Base-by-base conservation (phyloP, 2,797 vertebrate species). In the Manis pentadactyla region DNA sequence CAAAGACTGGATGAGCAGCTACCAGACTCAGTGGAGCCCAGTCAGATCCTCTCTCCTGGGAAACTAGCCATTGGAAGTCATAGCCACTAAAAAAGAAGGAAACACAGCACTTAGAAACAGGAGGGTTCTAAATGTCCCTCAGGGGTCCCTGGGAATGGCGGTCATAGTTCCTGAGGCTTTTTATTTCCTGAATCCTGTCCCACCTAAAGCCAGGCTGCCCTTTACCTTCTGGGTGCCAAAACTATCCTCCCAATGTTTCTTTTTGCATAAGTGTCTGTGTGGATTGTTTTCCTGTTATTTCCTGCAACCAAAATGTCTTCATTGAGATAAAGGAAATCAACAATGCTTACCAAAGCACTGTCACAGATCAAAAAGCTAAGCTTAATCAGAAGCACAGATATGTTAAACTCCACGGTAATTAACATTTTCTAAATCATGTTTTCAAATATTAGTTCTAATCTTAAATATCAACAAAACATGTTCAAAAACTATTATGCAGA, bases 401-500 rank as follows among this genome's bases (percentile, higher is more conserved):
- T 15, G 31, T 87, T 87, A 87, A 87, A 81, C 19, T 27, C 55
- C 14, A 29, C 84, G 71, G 59, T 77, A 34, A 91, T 68, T 87
- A 90, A 90, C 59, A 75, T 75, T 87, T 74, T 82, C 34, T 25
- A 92, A 87, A 59, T 88, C 29, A 79, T 73, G 42, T 90, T 74
- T 90, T 75, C 68, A 96, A 74, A 82, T 75, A 31, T 86, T 64
- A 74, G 74, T 86, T 57, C 37, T 57, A 81, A 66, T 55, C 34
- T 68, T 75, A 82, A 87, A 93, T 86, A 31, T 69, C 63, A 93
- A 88, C 46, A 86, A 74, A 85, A 68, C 57, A 29, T 69, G 29
- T 55, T 88, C 21, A 85, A 90, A 89, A 77, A 64, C 18, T 93
- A 13, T 57, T 89, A 93, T 17, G 5, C 21, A 73, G 57, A 71